Evolutionary conservation across 2,113 vertebrate species (phyloP).

Genomic region (Donacobius atricapilla): DNA sequence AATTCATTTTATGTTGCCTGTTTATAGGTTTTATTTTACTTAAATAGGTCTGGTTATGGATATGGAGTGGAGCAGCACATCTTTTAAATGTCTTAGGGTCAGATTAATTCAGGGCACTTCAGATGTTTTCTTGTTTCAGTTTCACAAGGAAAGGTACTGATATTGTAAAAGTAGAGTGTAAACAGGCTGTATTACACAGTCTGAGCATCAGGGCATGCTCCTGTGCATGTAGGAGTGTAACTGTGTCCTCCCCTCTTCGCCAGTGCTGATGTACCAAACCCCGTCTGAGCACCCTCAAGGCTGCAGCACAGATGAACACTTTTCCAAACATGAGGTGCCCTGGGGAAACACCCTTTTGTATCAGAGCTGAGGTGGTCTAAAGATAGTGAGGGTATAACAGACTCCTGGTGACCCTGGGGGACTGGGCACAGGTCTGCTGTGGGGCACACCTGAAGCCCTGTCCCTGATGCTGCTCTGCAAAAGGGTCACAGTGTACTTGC

Average conservation of each 20-base stretch:
- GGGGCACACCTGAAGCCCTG: background rate
- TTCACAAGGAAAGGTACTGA: background rate
- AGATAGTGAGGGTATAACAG: background rate
- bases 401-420: background rate
- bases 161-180: background rate
- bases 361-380: background rate
- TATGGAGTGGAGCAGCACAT: background rate
- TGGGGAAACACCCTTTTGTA: background rate
- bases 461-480: background rate
- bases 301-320: background rate
- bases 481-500: background rate
- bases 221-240: rapidly evolving
- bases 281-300: background rate
- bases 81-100: background rate
- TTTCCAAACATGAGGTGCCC: rapidly evolving
- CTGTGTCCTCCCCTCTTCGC: background rate
- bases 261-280: background rate
- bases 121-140: background rate
- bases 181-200: background rate
- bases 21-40: background rate
- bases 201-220: background rate
- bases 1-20: background rate
- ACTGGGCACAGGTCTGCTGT: background rate
- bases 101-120: background rate
- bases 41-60: background rate